Base-by-base conservation (phyloP, 2,888 invertebrate genomes). In the Drosophila anomalata region DNA sequence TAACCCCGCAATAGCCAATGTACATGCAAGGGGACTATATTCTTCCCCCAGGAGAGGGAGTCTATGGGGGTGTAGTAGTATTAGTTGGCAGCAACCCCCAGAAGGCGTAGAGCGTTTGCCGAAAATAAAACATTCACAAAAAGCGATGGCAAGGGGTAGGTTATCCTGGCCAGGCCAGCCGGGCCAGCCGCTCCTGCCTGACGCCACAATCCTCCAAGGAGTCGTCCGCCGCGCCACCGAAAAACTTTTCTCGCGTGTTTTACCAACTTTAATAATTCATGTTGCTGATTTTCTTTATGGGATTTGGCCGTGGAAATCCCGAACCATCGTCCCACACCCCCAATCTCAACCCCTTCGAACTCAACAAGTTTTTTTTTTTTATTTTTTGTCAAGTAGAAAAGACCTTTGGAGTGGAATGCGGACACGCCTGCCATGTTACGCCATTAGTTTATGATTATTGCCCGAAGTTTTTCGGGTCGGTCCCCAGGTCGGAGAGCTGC, bases 201-300 rank as follows among this genome's bases (percentile, higher is more conserved):
- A 69, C 60, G 54, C 72, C 54, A 62, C 54, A 72, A 63, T 46
- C 54, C 71, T 58, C 50, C 36, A 29, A 47, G 70, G 70, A 47
- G 56, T 60, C 51, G 51, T 33, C 17, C 17, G 17, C 17, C 17
- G 17, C 17, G 62, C 46, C 50, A 51, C 52, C 80, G 74, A 78
- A 75, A 77, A 77, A 85, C 59, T 85, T 84, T 82, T 79, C 82
- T 82, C 76, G 85, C 85, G 82, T 82, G 85, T 82, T 82, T 73
- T 76, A 75, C 70, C 73, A 82, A 82, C 85, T 82, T 82, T 77
- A 82, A 85, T 82, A 85, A 78, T 82, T 82, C 76, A 85, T 85
- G 75, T 61, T 73, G 71, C 69, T 77, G 82, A 85, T 77, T 82
- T 82, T 74, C 78, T 78, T 80, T 76, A 83, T 83, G 83, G 70